Base-by-base conservation (phyloP, 1,140 invertebrate species). In the Heliconius eleuchia region DNA sequence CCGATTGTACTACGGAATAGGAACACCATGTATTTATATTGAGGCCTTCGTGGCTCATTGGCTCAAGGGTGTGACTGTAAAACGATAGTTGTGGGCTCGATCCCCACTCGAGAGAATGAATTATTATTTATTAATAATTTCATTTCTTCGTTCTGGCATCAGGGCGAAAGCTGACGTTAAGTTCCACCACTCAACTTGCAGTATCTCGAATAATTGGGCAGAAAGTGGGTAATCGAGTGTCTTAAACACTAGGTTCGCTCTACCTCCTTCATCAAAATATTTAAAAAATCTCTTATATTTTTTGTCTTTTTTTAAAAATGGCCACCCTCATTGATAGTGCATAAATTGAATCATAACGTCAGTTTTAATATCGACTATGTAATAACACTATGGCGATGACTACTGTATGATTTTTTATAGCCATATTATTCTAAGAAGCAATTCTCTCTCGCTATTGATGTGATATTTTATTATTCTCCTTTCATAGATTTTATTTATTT, bases 331-430 rank as follows among this genome's bases (percentile, higher is more conserved):
- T 42, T 5, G 57, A 72, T 73, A 78, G 71, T 30, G 73, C 77
- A 84, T 86, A 84, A 86, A 86, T 83, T 77, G 80, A 81, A 76
- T 79, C 46, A 52, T 83, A 78, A 76, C 79, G 71, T 82, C 75
- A 75, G 52, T 75, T 81, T 83, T 83, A 80, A 85, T 80, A 74
- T 78, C 46, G 52, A 75, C 78, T 82, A 50, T 50, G 60, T 83
- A 81, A 84, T 82, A 60, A 79, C 77, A 66, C 60, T 66, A 66
- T 13, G 19, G 74, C 74, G 78, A 83, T 81, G 80, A 78, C 55
- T 81, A 50, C 79, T 74, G 50, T 78, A 78, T 80, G 37, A 81
- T 79, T 82, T 80, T 84, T 86, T 83, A 85, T 84, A 83, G 81
- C 72, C 75, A 81, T 82, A 82, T 77, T 81, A 80, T 79, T 79